Evolutionary conservation across 2,113 vertebrate genomes (phyloP).

Genomic region (Grallaria varia): DNA sequence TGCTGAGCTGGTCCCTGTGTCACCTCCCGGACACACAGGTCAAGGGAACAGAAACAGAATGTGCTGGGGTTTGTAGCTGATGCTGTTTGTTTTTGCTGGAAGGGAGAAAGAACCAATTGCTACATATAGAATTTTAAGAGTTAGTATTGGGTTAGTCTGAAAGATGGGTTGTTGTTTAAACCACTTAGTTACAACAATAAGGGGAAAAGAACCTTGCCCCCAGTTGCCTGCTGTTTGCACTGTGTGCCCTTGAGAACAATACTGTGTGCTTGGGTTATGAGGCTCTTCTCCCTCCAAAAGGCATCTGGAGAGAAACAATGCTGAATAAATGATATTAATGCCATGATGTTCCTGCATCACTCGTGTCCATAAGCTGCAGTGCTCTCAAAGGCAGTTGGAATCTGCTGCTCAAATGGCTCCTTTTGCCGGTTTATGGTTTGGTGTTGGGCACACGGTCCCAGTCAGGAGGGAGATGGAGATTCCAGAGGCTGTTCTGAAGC

Average conservation of each 20-base stretch:
- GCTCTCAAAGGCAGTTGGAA: background rate
- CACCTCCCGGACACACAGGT: background rate
- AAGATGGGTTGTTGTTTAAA: background rate
- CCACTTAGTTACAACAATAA: background rate
- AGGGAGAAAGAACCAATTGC: accelerated
- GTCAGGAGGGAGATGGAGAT: background rate
- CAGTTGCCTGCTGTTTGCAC: background rate
- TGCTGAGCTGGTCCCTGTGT: background rate
- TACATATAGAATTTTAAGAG: accelerated
- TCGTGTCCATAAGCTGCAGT: background rate
- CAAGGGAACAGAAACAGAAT: background rate
- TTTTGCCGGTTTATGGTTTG: background rate
- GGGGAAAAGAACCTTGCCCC: background rate
- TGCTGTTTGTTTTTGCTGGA: background rate
- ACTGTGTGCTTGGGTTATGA: background rate
- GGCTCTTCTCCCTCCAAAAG: background rate
- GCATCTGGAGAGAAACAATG: background rate
- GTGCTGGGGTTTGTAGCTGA: background rate
- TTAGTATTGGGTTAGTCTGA: background rate
- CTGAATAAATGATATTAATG: background rate
- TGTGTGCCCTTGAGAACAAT: background rate
- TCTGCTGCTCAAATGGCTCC: background rate
- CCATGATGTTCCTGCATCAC: accelerated
- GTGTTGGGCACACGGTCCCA: background rate
- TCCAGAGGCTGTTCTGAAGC: background rate